Conservation (phyloP, 2,113 vertebrate genomes). For the Erinaceus europaeus region DNA sequence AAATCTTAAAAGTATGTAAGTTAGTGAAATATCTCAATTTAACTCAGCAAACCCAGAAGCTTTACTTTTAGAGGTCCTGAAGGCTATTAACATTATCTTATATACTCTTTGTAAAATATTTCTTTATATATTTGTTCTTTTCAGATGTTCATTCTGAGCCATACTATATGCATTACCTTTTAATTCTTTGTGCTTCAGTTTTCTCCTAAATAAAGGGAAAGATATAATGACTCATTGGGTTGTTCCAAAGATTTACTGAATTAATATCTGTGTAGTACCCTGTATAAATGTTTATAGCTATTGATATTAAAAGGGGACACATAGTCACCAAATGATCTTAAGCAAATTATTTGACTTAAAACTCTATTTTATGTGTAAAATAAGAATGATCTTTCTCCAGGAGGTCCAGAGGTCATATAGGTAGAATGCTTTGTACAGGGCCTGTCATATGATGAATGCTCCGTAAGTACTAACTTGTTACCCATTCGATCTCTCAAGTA, state of each 20-base stretch:
- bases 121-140: background rate
- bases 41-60: too few species aligned
- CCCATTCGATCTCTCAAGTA: background rate
- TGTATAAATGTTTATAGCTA: background rate
- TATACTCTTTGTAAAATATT: background rate
- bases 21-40: too few species aligned
- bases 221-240: background rate
- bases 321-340: background rate
- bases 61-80: too few species aligned
- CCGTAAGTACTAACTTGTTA: background rate
- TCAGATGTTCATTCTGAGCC: background rate
- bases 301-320: background rate
- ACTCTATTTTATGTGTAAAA: conserved; percentile 21
- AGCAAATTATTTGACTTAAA: background rate
- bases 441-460: background rate
- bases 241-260: background rate
- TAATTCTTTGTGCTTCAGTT: background rate
- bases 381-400: background rate
- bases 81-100: background rate
- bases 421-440: background rate
- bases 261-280: background rate
- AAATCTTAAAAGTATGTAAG: too few species aligned
- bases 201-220: background rate
- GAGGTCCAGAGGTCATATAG: background rate
- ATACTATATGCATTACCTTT: background rate